A percentile compares a stretch with the other conserved stretches of the same genome.
phyloP scores from a whole-genome alignment of 2,113 vertebrate species.

The Isichthys henryi region DNA sequence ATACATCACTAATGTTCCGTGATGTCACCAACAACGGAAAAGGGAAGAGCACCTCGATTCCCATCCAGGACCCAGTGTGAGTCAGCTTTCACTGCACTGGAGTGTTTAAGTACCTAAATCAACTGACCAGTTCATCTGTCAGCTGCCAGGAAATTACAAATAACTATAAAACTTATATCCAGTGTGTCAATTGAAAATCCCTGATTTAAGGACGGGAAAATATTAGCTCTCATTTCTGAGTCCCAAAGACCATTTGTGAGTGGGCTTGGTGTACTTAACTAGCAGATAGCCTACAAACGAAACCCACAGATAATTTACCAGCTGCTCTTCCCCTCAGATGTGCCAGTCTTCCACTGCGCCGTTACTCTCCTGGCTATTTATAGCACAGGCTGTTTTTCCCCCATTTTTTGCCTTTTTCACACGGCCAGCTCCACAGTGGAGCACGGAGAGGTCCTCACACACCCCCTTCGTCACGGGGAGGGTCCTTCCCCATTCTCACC shows the following conservation, averaged over 20 bases:
- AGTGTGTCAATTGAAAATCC: neutral
- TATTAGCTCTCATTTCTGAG: neutral
- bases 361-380: conserved; percentile 62
- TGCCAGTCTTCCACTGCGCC: conserved; percentile 50
- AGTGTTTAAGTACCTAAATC: conserved; percentile 2
- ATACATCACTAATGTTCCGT: neutral
- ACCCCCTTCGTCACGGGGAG: neutral
- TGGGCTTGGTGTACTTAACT: conserved; percentile 52
- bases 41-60: neutral
- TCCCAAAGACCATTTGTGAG: conserved; percentile 7
- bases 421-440: conserved; percentile 56
- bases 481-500: neutral
- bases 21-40: neutral
- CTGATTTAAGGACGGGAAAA: neutral
- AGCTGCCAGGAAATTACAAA: neutral
- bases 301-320: conserved; percentile 45
- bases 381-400: conserved; percentile 60
- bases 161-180: neutral
- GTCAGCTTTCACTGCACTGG: neutral
- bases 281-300: conserved; percentile 27
- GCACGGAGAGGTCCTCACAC: conserved; percentile 40
- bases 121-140: neutral
- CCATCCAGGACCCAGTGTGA: neutral
- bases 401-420: conserved; percentile 54
- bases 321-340: conserved; percentile 58